Conservation (phyloP, 2,113 vertebrate genomes). For the Otolemur garnettii region DNA sequence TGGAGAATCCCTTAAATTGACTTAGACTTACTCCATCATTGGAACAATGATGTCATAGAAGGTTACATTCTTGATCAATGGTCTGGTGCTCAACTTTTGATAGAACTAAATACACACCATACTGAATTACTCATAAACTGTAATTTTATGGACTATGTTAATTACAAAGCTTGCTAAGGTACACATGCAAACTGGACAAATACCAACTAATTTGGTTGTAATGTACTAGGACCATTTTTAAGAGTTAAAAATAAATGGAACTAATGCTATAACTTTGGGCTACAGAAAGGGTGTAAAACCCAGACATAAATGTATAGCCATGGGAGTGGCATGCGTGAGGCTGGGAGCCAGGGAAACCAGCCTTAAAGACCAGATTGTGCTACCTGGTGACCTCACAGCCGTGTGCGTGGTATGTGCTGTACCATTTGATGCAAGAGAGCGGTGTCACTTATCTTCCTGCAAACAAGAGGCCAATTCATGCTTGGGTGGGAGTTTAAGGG, state of each 20-base stretch:
- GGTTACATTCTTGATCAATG: background rate
- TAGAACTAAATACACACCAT: background rate
- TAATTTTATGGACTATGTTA: background rate
- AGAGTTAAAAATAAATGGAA: background rate
- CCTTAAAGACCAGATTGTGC: rapidly evolving
- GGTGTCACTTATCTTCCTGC: background rate
- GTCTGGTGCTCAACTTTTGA: background rate
- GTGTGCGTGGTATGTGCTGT: background rate
- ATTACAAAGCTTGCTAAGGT: background rate
- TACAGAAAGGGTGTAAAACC: background rate
- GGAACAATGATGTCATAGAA: background rate
- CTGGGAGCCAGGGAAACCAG: background rate
- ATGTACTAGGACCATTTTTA: background rate
- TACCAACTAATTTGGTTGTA: background rate
- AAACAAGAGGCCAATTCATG: background rate
- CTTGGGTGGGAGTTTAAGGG: background rate
- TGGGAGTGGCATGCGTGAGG: background rate
- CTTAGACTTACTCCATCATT: no score
- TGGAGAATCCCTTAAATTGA: background rate
- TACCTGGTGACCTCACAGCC: background rate
- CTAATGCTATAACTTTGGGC: background rate
- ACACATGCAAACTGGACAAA: background rate
- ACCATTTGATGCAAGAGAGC: background rate
- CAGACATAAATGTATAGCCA: rapidly evolving
- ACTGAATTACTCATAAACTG: background rate